Base-by-base conservation (phyloP, 2,797 vertebrate species). In the Periparus ater region DNA sequence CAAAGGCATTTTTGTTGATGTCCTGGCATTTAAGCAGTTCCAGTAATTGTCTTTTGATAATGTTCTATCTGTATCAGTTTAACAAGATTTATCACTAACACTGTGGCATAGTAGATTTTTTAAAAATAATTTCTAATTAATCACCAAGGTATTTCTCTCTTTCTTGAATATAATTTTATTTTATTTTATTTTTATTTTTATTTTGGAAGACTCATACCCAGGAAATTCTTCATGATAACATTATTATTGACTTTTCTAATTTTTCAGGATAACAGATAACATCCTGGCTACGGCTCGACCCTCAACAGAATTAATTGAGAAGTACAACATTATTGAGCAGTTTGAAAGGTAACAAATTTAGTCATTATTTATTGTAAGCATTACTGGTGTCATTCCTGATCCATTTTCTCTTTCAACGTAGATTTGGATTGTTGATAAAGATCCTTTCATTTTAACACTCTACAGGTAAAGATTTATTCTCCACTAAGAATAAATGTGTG, bases 261-360 rank as follows among this genome's bases (percentile, higher is more conserved):
- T 95, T 96, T 94, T 90, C 96, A 99, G 99, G 99, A 98, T 99
- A 88, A 99, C 99, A 72, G 99, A 99, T 97, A 99, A 98, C 75
- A 98, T 99, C 96, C 97, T 99, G 89, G 99, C 99, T 72, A 99
- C 99, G 99, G 99, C 99, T 92, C 98, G 99, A 95, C 99, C 99
- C 57, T 99, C 99, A 47, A 99, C 99, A 58, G 99, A 99, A 97
- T 97, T 99, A 71, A 99, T 99, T 71, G 98, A 99, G 75, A 99
- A 98, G 96, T 99, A 99, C 97, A 97, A 98, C 92, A 96, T 99
- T 83, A 99, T 99, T 61, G 97, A 99, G 78, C 99, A 99, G 86
- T 99, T 99, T 95, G 98, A 98, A 94, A 98, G 98, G 99, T 99
- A 98, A 94, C 75, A 6, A 20, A 30, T 45, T 8, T 12, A 23